These are phyloP conservation scores for Forbesichthys papilliferus DNA, from an alignment of 2,113 vertebrate species.

Conservation along the genomic window DNA sequence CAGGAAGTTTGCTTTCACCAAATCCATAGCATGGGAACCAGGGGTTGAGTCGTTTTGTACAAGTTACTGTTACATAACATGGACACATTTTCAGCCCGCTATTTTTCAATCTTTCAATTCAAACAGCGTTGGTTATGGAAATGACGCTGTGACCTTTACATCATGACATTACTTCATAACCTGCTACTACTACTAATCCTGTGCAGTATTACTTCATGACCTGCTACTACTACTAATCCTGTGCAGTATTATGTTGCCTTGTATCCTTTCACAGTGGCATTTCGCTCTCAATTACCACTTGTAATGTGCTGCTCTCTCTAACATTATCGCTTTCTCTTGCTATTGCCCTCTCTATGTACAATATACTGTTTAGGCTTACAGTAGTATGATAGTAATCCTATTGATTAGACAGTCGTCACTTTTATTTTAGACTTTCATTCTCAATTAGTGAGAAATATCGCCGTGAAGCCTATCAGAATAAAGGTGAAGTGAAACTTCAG, in stretches of 20 bases:
- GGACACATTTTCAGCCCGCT: background rate
- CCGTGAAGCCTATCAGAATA: too few relatives aligned
- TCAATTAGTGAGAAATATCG: too few relatives aligned
- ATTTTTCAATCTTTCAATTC: slow-evolving; percentile 4
- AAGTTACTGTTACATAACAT: too few relatives aligned
- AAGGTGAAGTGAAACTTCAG: too few relatives aligned
- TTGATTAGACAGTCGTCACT: too few relatives aligned
- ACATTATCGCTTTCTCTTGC: background rate
- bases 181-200: background rate
- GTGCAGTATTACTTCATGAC: slow-evolving; percentile 4
- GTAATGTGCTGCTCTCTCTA: slow-evolving; percentile 6
- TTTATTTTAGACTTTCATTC: too few relatives aligned
- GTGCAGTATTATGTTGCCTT: slow-evolving; percentile 19
- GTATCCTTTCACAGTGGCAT: slow-evolving; percentile 13
- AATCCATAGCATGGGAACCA: too few relatives aligned
- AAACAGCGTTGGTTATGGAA: background rate
- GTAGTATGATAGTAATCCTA: too few relatives aligned
- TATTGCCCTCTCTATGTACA: background rate
- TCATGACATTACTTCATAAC: background rate
- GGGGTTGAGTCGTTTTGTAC: too few relatives aligned
- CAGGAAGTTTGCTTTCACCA: too few relatives aligned
- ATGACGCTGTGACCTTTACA: slow-evolving; percentile 3
- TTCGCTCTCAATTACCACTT: slow-evolving; percentile 17
- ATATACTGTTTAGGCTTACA: too few relatives aligned
- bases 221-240: background rate